Conservation (phyloP, 2,113 vertebrate genomes). For the Nothoprocta pentlandii region DNA sequence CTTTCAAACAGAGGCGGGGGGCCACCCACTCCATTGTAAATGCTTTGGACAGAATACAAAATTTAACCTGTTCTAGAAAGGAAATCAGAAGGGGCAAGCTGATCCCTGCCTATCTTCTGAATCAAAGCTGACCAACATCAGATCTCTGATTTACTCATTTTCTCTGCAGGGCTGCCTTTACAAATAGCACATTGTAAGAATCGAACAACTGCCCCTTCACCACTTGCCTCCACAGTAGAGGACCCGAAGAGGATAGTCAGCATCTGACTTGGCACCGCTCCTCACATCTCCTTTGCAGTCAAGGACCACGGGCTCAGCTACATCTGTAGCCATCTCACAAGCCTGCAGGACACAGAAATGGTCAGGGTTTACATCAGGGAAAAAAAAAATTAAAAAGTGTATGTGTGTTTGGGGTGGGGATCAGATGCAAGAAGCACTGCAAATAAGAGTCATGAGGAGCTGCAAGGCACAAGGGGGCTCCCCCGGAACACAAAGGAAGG, state of each 20-base stretch:
- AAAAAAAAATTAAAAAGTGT: not conserved
- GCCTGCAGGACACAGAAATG: conserved; percentile 33
- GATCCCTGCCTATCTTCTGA: not conserved
- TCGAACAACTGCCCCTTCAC: not conserved
- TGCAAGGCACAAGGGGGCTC: not conserved
- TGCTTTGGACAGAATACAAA: not conserved
- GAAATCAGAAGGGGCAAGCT: not conserved
- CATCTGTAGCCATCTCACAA: conserved; percentile 82
- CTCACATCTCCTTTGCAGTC: conserved; percentile 86
- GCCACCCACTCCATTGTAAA: not conserved
- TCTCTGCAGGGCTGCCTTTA: not conserved
- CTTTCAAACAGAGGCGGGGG: not conserved
- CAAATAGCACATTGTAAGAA: not conserved
- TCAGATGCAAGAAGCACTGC: not conserved
- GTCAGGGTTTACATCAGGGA: not conserved
- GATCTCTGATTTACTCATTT: not conserved
- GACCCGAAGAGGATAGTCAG: conserved; percentile 90
- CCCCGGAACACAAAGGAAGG: rapidly evolving
- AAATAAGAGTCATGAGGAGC: rapidly evolving
- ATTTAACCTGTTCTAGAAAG: not conserved
- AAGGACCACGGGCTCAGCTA: conserved; percentile 86
- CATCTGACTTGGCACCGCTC: conserved; percentile 72
- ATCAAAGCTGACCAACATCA: not conserved
- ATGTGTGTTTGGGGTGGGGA: too few species aligned
- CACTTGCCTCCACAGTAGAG: conserved; percentile 96